These are phyloP conservation scores for Potamilus streckersoni DNA, from an alignment of 1,140 invertebrate species.

Conservation along the genomic window DNA sequence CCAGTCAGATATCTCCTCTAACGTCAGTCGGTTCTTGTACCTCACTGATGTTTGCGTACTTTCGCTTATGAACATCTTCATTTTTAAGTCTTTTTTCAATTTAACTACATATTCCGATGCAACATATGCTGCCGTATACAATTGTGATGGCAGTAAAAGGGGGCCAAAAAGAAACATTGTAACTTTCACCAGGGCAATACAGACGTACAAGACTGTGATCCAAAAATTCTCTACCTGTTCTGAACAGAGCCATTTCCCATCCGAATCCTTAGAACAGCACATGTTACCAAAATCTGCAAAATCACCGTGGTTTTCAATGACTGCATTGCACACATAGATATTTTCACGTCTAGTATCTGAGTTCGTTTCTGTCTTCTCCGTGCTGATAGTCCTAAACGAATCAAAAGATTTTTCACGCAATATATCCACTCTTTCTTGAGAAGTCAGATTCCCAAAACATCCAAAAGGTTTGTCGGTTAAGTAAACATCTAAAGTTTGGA, in stretches of 20 bases:
- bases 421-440: conserved; percentile 38
- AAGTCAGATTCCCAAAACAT: conserved; percentile 51
- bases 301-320: conserved; percentile 44
- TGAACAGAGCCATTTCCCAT: conserved; percentile 42
- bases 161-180: conserved; percentile 61
- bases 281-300: conserved; percentile 55
- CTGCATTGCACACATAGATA: conserved; percentile 57
- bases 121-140: conserved; percentile 57
- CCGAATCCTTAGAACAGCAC: conserved; percentile 48
- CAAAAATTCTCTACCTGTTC: conserved; percentile 54
- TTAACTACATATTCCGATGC: conserved; percentile 60
- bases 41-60: conserved; percentile 47
- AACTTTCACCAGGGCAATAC: conserved; percentile 56
- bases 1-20: conserved; percentile 56
- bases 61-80: conserved; percentile 54
- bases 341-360: conserved; percentile 32
- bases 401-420: conserved; percentile 52
- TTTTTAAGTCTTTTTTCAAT: conserved; percentile 52
- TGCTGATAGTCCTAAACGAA: conserved; percentile 26
- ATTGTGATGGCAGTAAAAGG: conserved; percentile 50
- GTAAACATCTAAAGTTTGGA: conserved; percentile 40
- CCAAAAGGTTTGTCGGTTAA: conserved; percentile 52
- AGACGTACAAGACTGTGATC: conserved; percentile 60
- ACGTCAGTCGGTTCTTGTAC: conserved; percentile 49
- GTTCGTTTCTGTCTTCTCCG: conserved; percentile 18